phyloP scores from a whole-genome alignment of 2,797 vertebrate species.

The Meriones psammophilus region DNA sequence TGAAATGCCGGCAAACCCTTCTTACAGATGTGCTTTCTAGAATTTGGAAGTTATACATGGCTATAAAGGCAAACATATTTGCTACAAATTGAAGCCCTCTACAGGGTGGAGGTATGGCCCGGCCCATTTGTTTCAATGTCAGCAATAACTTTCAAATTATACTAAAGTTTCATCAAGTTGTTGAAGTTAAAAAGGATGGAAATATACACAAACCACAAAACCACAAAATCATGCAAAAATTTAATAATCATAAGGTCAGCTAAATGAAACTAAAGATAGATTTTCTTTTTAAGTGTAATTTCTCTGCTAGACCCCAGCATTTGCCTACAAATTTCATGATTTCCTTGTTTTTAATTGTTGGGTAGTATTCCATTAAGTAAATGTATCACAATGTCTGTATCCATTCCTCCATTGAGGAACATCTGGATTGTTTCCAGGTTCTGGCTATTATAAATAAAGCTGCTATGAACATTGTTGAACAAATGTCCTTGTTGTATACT shows the following conservation, averaged over 20 bases:
- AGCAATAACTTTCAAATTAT: constrained; percentile 70
- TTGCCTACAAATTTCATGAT: too few relatives aligned
- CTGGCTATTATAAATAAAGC: too few relatives aligned
- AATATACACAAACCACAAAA: background rate
- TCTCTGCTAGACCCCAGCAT: too few relatives aligned
- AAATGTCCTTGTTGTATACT: too few relatives aligned
- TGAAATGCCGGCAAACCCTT: constrained; percentile 63
- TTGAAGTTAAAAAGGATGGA: constrained; percentile 59
- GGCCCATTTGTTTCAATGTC: constrained; percentile 66
- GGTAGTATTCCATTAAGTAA: too few relatives aligned
- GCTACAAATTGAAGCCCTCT: constrained; percentile 49
- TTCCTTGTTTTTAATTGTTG: too few relatives aligned
- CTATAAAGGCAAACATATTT: constrained; percentile 71
- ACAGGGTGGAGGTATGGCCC: background rate
- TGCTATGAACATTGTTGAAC: too few relatives aligned
- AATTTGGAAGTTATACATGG: constrained; percentile 69
- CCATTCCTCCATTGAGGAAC: too few relatives aligned
- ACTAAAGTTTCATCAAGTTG: constrained; percentile 65
- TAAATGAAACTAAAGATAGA: constrained; percentile 11
- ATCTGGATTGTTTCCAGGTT: too few relatives aligned
- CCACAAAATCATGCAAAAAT: constrained; percentile 61
- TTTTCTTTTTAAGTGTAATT: background rate
- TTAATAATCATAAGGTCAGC: constrained; percentile 56
- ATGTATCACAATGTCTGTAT: too few relatives aligned
- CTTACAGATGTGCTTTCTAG: constrained; percentile 64